Conservation (phyloP, 1,140 invertebrate genomes). For the Pantala flavescens region DNA sequence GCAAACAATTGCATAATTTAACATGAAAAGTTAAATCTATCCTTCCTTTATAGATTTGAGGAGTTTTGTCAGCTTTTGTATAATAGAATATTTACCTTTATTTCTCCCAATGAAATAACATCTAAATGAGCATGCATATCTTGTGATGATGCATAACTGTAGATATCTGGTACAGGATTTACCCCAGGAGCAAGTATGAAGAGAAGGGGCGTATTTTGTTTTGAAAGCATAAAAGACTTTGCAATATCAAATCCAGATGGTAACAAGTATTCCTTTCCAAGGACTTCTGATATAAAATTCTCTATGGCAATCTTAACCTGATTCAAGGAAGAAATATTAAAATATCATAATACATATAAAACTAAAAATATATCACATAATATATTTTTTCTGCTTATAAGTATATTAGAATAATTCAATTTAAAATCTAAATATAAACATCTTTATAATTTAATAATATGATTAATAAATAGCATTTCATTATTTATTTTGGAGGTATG, state of each 20-base stretch:
- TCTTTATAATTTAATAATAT: too few species aligned
- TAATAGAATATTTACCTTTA: constrained; percentile 34
- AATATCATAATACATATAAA: too few species aligned
- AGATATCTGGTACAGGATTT: constrained; percentile 41
- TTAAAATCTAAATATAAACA: too few species aligned
- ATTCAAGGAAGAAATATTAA: not conserved
- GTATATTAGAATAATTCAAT: too few species aligned
- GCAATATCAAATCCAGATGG: constrained; percentile 46
- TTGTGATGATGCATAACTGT: constrained; percentile 40
- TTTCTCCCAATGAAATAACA: constrained; percentile 47
- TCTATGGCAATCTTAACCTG: not conserved
- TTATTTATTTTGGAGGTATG: too few species aligned
- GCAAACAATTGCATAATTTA: too few species aligned
- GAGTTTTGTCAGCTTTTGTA: too few species aligned
- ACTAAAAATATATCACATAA: too few species aligned
- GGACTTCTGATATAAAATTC: constrained; percentile 23
- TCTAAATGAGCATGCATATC: constrained; percentile 42
- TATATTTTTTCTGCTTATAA: too few species aligned
- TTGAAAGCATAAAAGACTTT: constrained; percentile 41
- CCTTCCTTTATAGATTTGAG: too few species aligned
- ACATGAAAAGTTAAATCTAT: too few species aligned
- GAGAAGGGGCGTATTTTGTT: constrained; percentile 39
- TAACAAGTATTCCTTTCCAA: constrained; percentile 44
- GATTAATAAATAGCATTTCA: too few species aligned
- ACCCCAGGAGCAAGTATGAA: constrained; percentile 49